Evolutionary conservation across 2,888 invertebrate species (phyloP).

Genomic region (Mellilla xanthometata): DNA sequence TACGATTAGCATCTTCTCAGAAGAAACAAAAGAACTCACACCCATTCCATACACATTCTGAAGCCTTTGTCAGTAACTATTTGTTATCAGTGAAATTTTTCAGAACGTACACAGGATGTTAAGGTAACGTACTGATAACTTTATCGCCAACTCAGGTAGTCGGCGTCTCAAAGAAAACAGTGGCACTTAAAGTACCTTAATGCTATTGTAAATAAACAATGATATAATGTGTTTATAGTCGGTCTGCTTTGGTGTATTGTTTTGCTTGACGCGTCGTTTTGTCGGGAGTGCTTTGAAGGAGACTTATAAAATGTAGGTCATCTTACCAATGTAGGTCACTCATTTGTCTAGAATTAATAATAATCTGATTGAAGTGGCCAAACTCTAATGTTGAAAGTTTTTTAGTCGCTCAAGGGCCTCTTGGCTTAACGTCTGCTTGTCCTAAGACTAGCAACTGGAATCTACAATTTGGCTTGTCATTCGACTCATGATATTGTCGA

Average conservation of each 20-base stretch:
- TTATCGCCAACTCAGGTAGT: slow-evolving; percentile 28
- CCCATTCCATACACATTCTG: slow-evolving; percentile 1
- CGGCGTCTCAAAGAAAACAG: slow-evolving; percentile 61
- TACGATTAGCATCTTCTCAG: slow-evolving; percentile 21
- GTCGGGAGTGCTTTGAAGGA: slow-evolving; percentile 39
- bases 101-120: slow-evolving; percentile 23
- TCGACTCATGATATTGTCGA: no score
- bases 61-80: slow-evolving; percentile 4
- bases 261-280: slow-evolving; percentile 21
- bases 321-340: no score
- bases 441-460: no score
- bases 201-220: slow-evolving; percentile 61
- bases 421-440: no score
- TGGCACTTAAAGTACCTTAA: slow-evolving; percentile 65
- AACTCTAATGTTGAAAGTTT: no score
- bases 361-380: no score
- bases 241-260: slow-evolving; percentile 49
- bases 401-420: no score
- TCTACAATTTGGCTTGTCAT: no score
- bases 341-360: no score
- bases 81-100: slow-evolving; percentile 12
- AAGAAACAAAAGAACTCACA: background rate
- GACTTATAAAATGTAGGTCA: slow-evolving; percentile 22
- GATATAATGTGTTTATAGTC: slow-evolving; percentile 51
- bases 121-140: slow-evolving; percentile 24